These are phyloP conservation scores for Ptiloglossa arizonensis DNA, from an alignment of 1,140 invertebrate species.

Conservation along the genomic window DNA sequence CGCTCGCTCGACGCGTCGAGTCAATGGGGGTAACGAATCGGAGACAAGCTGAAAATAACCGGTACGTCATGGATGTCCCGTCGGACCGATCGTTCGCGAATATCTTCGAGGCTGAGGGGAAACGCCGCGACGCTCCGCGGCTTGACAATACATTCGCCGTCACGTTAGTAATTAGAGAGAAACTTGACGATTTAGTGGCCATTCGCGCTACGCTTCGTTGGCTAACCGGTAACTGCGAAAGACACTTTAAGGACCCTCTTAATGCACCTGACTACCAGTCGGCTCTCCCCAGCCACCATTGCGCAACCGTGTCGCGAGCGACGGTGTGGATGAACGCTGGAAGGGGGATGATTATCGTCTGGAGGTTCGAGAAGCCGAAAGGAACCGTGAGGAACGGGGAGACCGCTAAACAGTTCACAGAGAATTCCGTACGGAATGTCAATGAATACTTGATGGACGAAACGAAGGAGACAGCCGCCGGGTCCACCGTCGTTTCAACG, in stretches of 20 bases:
- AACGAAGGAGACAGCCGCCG: too few relatives aligned
- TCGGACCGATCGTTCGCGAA: neutral
- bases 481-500: too few relatives aligned
- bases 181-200: slow-evolving; percentile 64
- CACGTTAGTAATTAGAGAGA: slow-evolving; percentile 59
- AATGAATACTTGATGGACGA: slow-evolving; percentile 9
- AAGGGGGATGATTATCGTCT: slow-evolving; percentile 12
- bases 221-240: slow-evolving; percentile 60
- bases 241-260: slow-evolving; percentile 64
- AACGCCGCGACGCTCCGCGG: neutral
- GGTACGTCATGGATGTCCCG: neutral
- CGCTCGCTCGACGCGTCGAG: slow-evolving; percentile 7
- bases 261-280: slow-evolving; percentile 54
- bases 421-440: neutral
- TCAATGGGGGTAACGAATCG: slow-evolving; percentile 45
- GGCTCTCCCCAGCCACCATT: slow-evolving; percentile 27
- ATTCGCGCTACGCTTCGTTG: slow-evolving; percentile 45
- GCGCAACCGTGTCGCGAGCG: slow-evolving; percentile 37
- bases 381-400: neutral
- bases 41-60: slow-evolving; percentile 39
- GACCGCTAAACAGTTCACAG: slow-evolving; percentile 1
- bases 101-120: neutral
- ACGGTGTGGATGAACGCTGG: slow-evolving; percentile 22
- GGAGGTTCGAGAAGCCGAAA: neutral
- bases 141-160: slow-evolving; percentile 52